Base-by-base conservation (phyloP, 2,797 vertebrate species). In the Paguma larvata region DNA sequence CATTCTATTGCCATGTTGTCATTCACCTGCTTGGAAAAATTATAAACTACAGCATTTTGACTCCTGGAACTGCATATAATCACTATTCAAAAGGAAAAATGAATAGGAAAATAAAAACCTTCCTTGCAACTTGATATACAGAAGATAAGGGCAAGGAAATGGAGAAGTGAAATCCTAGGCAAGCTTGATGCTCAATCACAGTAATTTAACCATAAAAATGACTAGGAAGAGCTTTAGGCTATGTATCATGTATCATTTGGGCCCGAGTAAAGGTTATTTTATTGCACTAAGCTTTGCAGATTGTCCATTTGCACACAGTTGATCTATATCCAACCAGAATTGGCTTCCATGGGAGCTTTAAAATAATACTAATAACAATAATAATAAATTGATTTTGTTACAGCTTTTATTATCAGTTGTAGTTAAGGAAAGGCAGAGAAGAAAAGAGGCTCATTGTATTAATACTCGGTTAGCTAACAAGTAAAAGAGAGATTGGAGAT, bases 151-250 rank as follows among this genome's bases (percentile, higher is more conserved):
- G 0, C 16, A 78, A 87, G 48, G 44, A 92, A 96, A 18, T 19
- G 63, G 14, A 97, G 67, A 44, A 97, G 91, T 0, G n/a, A 65
- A 97, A 77, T 78, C 85, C 14, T 18, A 91, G 8, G 51, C 67
- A 88, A 38, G 5, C 3, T 59, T 93, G 90, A 96, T 97, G 56
- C 16, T 90, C 63, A 62, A 12, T 94, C 96, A 95, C 91, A 92
- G 72, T 75, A 97, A 96, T 0, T 72, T 92, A 80, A 91, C 44
- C 82, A 95, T 65, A 92, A 91, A 90, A 96, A 97, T 84, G 38
- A 85, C 1, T 8, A 82, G 32, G 30, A 15, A 88, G 27, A 94
- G 67, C 72, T 88, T 92, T 79, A 65, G 85, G 34, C 59, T 41
- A 10, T 51, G 2, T 21, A 32, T 51, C 38, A 72, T 38, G 30